Evolutionary conservation across 2,113 vertebrate genomes (phyloP).

Genomic region (Anoura caudifer): DNA sequence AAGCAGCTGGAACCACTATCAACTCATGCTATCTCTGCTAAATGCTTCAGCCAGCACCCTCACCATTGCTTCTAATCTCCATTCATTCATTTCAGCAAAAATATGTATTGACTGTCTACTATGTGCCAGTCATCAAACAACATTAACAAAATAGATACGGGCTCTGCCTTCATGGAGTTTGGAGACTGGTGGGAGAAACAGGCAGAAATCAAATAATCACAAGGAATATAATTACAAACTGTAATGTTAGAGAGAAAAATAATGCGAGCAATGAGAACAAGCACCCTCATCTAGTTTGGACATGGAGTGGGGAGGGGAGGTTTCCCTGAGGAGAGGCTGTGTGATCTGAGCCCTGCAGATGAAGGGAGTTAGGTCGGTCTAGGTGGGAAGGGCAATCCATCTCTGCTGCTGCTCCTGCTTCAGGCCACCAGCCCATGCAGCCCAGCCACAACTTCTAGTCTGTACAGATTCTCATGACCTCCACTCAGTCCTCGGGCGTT

Average conservation of each 20-base stretch:
- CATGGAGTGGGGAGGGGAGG: not conserved
- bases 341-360: not conserved
- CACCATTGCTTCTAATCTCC: not conserved
- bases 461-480: not conserved
- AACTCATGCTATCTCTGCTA: not conserved
- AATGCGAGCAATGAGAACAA: not conserved
- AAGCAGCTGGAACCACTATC: not conserved
- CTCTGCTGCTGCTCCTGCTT: not conserved
- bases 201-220: not conserved
- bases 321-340: not conserved
- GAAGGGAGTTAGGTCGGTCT: not conserved
- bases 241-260: not conserved
- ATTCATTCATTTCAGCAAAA: not conserved
- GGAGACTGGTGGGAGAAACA: not conserved
- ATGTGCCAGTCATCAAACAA: not conserved
- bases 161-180: not conserved
- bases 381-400: not conserved
- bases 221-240: not conserved
- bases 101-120: not conserved
- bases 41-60: not conserved
- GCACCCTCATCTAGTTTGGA: not conserved
- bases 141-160: not conserved
- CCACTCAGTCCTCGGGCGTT: not conserved
- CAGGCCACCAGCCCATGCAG: not conserved
- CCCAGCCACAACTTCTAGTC: not conserved